These are phyloP conservation scores for Vireo altiloquus DNA, from an alignment of 2,113 vertebrate genomes.

Conservation along the genomic window DNA sequence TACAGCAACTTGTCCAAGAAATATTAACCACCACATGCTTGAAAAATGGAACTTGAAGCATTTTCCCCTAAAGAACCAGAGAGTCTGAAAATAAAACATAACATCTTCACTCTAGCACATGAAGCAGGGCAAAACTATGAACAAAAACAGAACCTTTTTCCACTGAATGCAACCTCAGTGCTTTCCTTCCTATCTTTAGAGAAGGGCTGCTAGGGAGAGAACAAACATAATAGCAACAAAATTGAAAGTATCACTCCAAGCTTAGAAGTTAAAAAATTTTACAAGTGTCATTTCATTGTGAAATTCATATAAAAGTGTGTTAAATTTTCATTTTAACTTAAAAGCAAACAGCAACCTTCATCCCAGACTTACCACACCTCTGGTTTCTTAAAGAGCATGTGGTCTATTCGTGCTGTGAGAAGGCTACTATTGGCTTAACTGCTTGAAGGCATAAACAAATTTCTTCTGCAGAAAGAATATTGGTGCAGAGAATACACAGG, in stretches of 20 bases:
- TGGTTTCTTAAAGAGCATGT: neutral
- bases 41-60: neutral
- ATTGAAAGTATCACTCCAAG: neutral
- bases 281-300: neutral
- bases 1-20: neutral
- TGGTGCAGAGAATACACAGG: neutral
- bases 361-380: neutral
- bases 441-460: neutral
- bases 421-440: neutral
- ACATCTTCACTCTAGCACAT: neutral
- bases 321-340: neutral
- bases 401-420: neutral
- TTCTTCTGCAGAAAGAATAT: neutral
- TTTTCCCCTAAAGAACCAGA: neutral
- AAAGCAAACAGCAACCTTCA: neutral
- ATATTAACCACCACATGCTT: neutral
- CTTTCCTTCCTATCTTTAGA: neutral
- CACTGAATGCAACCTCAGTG: neutral
- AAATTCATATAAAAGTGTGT: neutral
- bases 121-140: neutral
- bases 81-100: neutral
- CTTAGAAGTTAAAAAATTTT: neutral
- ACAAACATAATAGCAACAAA: neutral
- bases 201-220: neutral
- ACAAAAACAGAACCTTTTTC: rapidly evolving